Percentiles rank a stretch among this genome's conserved stretches.
These are phyloP conservation scores for Hemistola chrysoprasaria DNA, from an alignment of 2,888 invertebrate species.

Conservation along the genomic window DNA sequence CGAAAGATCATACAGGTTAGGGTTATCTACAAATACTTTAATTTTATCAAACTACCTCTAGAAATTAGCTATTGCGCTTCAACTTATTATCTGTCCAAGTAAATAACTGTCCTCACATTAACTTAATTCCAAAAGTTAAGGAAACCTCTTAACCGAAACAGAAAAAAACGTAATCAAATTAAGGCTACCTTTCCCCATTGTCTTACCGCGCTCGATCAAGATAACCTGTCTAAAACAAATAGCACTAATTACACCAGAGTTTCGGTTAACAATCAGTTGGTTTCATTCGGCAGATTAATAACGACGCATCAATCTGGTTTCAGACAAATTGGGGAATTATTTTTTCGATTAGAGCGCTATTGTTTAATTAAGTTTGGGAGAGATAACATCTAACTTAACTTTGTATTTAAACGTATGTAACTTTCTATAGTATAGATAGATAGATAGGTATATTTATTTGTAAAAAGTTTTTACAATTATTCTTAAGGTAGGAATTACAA, in stretches of 20 bases:
- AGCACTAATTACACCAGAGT: conserved; percentile 72
- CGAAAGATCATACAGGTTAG: no score
- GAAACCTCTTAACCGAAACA: conserved; percentile 29
- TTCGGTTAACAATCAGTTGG: conserved; percentile 67
- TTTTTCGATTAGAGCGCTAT: conserved; percentile 75
- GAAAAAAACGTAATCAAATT: conserved; percentile 61
- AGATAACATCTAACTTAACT: conserved; percentile 55
- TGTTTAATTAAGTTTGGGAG: conserved; percentile 69
- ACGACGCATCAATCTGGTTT: conserved; percentile 53
- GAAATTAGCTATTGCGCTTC: no score
- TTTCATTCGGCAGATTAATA: conserved; percentile 73
- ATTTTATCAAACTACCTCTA: no score
- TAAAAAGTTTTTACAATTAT: no score
- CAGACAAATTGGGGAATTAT: conserved; percentile 75
- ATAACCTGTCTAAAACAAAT: conserved; percentile 73
- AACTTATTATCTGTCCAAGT: no score
- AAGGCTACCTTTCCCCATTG: conserved; percentile 68
- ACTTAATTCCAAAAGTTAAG: conserved; percentile 13
- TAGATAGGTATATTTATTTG: no score
- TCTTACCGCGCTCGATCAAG: conserved; percentile 56
- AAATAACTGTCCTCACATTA: conserved; percentile 4
- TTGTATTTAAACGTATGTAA: no score
- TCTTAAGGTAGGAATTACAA: no score
- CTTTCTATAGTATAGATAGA: no score
- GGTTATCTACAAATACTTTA: no score